Base-by-base conservation (phyloP, 2,888 invertebrate genomes). In the Axea sp. region DNA sequence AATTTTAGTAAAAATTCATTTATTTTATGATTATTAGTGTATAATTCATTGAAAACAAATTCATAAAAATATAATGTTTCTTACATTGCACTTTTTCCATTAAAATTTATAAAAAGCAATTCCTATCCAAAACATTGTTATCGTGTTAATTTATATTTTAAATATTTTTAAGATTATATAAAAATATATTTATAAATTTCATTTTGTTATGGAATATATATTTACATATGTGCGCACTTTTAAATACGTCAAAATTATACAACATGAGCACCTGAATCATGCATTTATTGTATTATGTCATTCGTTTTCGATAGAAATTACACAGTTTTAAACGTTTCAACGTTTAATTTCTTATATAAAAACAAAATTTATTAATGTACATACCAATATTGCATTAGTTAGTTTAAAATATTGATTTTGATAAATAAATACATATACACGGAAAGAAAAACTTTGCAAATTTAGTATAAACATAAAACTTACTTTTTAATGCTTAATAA, bases 31-130 rank as follows among this genome's bases (percentile, higher is more conserved):
- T 62, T 53, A 69, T 57, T 51, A 37, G 19, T 45, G 17, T 65
- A 65, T 41, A 41, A 39, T 41, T 49, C 22, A 30, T 30, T 45
- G 14, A 45, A 7, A 31, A 41, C 6, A 71, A 55, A 28, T 62
- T 57, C 62, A 41, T 71, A 71, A 71, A 71, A 62, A 71, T 71
- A 71, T 62, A 69, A 53, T 37, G 19, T 45, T 55, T 62, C 19
- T 51, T 55, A 57, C 64, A 64, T 64, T 64, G 71, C 71, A 57
- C 71, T 55, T 65, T 24, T 55, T 45, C 22, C 26, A 9, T 9
- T 30, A 7, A 28, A 26, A 37, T 45, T 45, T n/a, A n/a, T 30
- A n/a, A 31, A 41, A 51, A 55, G 1, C 1, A 28, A 12, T 65
- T 53, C 12, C 26, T 22, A 12, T 39, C 15, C 24, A 43, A 43